phyloP scores from a whole-genome alignment of 2,888 invertebrate genomes.

The Tetramorium bicarinatum region DNA sequence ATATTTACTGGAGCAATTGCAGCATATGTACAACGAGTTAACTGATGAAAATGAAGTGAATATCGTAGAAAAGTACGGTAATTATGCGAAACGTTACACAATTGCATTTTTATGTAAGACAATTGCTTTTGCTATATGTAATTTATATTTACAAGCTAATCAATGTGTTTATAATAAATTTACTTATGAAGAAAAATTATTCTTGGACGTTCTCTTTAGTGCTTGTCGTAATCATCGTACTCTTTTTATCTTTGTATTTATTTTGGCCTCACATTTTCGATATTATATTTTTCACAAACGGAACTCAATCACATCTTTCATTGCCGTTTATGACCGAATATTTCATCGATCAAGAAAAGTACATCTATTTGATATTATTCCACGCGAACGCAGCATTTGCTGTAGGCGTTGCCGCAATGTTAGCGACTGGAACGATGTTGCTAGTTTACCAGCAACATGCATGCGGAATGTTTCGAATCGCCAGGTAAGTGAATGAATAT shows the following conservation, averaged over 20 bases:
- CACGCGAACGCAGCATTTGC: background rate
- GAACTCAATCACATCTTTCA: background rate
- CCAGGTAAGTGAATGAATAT: background rate
- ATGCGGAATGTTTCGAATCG: constrained; percentile 24
- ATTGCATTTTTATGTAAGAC: background rate
- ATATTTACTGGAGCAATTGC: background rate
- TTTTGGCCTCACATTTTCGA: background rate
- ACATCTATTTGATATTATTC: background rate
- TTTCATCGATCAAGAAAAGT: constrained; percentile 28
- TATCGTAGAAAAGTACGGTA: background rate
- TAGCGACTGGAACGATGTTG: background rate
- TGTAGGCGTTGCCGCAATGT: fast-evolving
- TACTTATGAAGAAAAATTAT: background rate
- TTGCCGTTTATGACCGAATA: background rate
- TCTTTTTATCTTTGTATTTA: background rate
- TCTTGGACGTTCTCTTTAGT: background rate
- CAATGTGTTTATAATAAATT: background rate
- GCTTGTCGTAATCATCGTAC: background rate
- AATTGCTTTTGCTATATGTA: background rate
- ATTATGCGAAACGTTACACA: constrained; percentile 8
- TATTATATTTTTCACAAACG: background rate
- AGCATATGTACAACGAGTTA: background rate
- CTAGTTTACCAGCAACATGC: background rate
- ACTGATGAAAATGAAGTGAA: background rate
- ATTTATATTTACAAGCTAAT: background rate